Conservation (phyloP, 1,140 invertebrate species). For the Lysiphlebus fabarum region DNA sequence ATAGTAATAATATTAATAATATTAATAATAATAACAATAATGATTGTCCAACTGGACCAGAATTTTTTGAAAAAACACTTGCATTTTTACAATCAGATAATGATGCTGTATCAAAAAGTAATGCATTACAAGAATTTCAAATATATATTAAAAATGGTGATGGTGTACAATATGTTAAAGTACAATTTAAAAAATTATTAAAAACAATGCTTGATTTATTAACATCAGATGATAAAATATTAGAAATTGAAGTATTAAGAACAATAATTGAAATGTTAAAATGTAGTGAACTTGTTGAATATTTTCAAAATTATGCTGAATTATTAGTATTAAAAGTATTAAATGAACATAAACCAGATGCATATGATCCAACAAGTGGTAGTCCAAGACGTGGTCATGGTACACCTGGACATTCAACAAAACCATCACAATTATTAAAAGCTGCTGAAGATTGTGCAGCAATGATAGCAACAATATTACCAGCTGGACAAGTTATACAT, state of each 20-base stretch:
- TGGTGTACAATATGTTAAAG: conserved; percentile 25
- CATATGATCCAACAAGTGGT: conserved; percentile 30
- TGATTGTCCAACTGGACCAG: conserved; percentile 44
- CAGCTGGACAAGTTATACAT: conserved; percentile 66
- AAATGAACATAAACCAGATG: conserved; percentile 69
- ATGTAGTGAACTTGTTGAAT: conserved; percentile 68
- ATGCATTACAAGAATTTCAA: conserved; percentile 49
- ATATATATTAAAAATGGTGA: conserved; percentile 47
- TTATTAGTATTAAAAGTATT: conserved; percentile 83
- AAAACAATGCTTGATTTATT: conserved; percentile 72
- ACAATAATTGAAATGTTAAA: conserved; percentile 79
- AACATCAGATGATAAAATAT: conserved; percentile 64
- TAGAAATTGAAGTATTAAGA: conserved; percentile 70
- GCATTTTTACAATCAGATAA: conserved; percentile 42
- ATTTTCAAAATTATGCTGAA: conserved; percentile 83
- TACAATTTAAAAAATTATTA: conserved; percentile 64
- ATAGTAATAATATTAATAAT: conserved; percentile 43
- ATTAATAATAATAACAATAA: conserved; percentile 35
- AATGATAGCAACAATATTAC: conserved; percentile 70
- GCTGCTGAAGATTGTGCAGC: conserved; percentile 66
- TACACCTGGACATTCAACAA: conserved; percentile 9
- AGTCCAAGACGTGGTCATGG: conserved; percentile 33
- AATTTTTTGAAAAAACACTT: conserved; percentile 48
- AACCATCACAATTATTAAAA: conserved; percentile 50
- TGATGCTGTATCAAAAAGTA: conserved; percentile 40